A percentile compares a stretch with the other conserved stretches of the same genome.
phyloP scores from a whole-genome alignment of 2,797 vertebrate genomes.

The Chlorospingus flavigularis region DNA sequence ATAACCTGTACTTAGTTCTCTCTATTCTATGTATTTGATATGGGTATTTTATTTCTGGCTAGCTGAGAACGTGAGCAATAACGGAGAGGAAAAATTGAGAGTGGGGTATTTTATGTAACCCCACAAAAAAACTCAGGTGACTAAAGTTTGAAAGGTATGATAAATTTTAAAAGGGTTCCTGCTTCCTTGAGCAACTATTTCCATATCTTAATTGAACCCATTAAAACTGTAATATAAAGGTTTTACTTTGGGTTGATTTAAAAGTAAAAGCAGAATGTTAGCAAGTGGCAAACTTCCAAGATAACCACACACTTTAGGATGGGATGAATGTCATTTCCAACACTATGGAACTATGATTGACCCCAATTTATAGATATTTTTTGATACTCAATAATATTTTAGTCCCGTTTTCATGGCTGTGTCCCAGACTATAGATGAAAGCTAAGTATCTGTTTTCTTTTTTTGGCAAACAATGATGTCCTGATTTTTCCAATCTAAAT shows the following conservation, averaged over 20 bases:
- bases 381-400: constrained; percentile 25
- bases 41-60: not conserved
- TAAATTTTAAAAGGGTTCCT: not conserved
- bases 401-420: constrained; percentile 18
- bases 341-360: constrained; percentile 35
- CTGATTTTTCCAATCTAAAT: constrained; percentile 63
- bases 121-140: not conserved
- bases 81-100: not conserved
- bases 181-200: not conserved
- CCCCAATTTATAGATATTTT: constrained; percentile 35
- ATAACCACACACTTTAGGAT: not conserved
- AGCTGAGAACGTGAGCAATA: not conserved
- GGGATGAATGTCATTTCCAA: not conserved
- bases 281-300: not conserved
- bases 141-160: not conserved
- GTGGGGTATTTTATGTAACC: not conserved
- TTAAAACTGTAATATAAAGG: not conserved
- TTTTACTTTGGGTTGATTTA: not conserved
- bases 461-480: constrained; percentile 56
- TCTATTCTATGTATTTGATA: not conserved
- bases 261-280: not conserved
- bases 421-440: constrained; percentile 10
- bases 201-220: not conserved
- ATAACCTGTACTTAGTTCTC: not conserved
- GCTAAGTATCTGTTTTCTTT: constrained; percentile 50